phyloP scores from a whole-genome alignment of 2,113 vertebrate species.

The Aldabrachelys gigantea region DNA sequence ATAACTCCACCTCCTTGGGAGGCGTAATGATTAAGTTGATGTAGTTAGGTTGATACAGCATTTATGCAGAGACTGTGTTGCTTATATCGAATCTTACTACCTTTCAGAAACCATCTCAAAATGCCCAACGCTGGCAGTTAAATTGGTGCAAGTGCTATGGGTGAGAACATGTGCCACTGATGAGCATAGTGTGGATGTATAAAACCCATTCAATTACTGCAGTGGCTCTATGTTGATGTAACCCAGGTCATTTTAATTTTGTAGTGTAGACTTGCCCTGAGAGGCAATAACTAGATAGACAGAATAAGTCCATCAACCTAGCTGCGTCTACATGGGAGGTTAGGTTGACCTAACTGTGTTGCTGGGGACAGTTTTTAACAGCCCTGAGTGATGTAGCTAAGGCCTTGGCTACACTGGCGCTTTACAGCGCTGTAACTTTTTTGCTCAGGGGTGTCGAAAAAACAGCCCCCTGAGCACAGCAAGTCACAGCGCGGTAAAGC shows the following conservation, averaged over 20 bases:
- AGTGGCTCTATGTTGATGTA: background rate
- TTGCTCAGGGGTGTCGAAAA: too few relatives aligned
- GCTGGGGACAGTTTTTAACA: background rate
- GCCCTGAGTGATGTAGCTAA: background rate
- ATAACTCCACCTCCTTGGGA: background rate
- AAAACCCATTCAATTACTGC: background rate
- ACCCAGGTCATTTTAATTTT: background rate
- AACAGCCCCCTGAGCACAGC: too few relatives aligned
- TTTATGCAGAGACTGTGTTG: background rate
- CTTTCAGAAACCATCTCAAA: background rate
- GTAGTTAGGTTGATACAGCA: background rate
- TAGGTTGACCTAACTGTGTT: background rate
- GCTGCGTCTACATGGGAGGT: background rate
- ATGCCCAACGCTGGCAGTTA: background rate
- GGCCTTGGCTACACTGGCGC: too few relatives aligned
- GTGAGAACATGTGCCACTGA: background rate
- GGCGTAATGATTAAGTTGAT: background rate
- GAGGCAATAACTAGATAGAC: background rate
- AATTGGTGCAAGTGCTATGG: background rate
- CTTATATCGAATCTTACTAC: background rate
- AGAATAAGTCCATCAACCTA: background rate
- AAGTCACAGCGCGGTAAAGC: too few relatives aligned
- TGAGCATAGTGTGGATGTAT: background rate
- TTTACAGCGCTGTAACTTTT: too few relatives aligned
- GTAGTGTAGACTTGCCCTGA: background rate